Conservation (phyloP, 1,140 invertebrate genomes). For the Ladona fulva region DNA sequence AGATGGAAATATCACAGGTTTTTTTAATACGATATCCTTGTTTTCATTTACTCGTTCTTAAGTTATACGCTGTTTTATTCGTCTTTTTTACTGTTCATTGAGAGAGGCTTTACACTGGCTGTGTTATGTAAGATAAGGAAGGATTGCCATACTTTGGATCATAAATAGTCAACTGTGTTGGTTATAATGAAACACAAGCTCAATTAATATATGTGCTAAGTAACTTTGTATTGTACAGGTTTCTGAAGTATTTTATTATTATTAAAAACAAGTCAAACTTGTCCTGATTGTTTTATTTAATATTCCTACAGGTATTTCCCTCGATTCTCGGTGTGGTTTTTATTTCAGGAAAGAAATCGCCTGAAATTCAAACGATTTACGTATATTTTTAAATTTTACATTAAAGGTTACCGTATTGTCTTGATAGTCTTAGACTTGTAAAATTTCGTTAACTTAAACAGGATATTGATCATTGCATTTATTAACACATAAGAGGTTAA, state of each 20-base stretch:
- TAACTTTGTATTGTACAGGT: conserved; percentile 7
- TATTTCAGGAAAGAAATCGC: too few relatives aligned
- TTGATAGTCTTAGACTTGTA: too few relatives aligned
- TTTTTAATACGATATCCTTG: background rate
- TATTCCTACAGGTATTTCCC: too few relatives aligned
- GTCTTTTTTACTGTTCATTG: background rate
- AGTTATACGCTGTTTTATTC: background rate
- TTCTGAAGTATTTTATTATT: conserved; percentile 11
- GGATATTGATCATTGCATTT: too few relatives aligned
- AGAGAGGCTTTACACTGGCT: conserved; percentile 7
- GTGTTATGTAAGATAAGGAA: conserved; percentile 6
- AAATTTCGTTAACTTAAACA: too few relatives aligned
- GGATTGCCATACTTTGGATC: conserved; percentile 1
- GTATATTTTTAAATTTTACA: too few relatives aligned
- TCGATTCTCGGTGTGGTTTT: too few relatives aligned
- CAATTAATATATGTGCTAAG: background rate
- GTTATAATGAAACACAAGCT: background rate
- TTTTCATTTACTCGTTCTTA: conserved; percentile 5
- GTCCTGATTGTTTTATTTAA: too few relatives aligned
- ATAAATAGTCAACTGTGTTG: conserved; percentile 1
- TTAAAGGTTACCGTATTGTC: too few relatives aligned
- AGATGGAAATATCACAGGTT: too few relatives aligned
- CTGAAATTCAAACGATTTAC: too few relatives aligned
- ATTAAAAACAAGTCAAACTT: background rate
- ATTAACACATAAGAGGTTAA: too few relatives aligned